Conservation (phyloP, 2,888 invertebrate genomes). For the Amphipyra berbera region DNA sequence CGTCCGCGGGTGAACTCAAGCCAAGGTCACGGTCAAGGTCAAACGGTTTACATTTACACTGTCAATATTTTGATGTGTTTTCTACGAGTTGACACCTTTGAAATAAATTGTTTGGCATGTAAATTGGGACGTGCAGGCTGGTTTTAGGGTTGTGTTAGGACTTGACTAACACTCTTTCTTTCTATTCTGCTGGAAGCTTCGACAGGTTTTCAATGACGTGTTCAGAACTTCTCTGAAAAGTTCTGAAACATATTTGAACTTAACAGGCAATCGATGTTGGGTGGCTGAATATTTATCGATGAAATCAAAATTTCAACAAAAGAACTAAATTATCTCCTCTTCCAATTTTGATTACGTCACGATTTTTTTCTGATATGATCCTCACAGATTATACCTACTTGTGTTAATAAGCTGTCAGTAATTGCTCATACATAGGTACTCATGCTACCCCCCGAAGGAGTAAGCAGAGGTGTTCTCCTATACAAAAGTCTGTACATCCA, state of each 20-base stretch:
- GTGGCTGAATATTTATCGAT: background rate
- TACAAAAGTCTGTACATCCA: background rate
- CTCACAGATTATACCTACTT: too few species aligned
- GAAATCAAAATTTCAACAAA: constrained; percentile 16
- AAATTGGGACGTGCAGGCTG: constrained; percentile 28
- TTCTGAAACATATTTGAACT: too few species aligned
- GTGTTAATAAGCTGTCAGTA: constrained; percentile 16
- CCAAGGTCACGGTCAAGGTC: constrained; percentile 85
- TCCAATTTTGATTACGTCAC: too few species aligned
- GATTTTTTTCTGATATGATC: too few species aligned
- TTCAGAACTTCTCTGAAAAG: too few species aligned
- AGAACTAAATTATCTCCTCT: too few species aligned
- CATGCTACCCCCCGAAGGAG: too few species aligned
- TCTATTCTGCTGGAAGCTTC: background rate
- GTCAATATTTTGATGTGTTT: constrained; percentile 75
- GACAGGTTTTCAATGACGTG: too few species aligned
- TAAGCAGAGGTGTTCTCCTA: too few species aligned
- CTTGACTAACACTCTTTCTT: background rate
- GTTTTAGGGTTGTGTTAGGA: constrained; percentile 7
- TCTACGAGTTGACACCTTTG: constrained; percentile 60
- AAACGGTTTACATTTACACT: constrained; percentile 69
- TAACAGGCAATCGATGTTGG: too few species aligned
- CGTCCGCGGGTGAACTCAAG: constrained; percentile 78
- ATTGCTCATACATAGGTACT: constrained; percentile 7
- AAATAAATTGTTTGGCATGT: constrained; percentile 34